Conservation (phyloP, 2,797 vertebrate genomes). For the Aphelocoma californica region DNA sequence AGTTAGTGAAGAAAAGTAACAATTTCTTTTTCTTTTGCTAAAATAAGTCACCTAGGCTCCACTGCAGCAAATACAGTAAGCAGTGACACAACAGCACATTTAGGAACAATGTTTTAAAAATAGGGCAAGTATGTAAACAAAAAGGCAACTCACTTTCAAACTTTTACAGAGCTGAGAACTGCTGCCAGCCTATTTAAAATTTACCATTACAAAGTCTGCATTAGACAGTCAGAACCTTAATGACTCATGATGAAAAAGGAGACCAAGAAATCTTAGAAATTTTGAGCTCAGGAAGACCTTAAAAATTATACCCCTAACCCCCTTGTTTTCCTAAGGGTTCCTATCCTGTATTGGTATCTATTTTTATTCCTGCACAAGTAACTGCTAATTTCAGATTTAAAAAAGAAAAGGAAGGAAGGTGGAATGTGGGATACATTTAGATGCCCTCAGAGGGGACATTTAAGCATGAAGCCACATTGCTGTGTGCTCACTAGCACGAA, state of each 20-base stretch:
- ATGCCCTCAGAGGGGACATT: not conserved
- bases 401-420: not conserved
- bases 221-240: not conserved
- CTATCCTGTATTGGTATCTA: not conserved
- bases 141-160: not conserved
- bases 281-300: not conserved
- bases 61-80: not conserved
- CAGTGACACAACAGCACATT: not conserved
- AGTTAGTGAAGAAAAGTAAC: not conserved
- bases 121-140: not conserved
- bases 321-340: not conserved
- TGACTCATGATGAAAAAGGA: not conserved
- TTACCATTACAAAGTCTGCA: not conserved
- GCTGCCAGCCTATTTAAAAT: not conserved
- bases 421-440: not conserved
- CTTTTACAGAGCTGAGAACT: not conserved
- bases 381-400: not conserved
- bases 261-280: not conserved
- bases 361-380: not conserved
- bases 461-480: not conserved
- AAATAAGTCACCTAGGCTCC: not conserved
- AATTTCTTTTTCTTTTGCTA: not conserved
- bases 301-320: not conserved
- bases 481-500: not conserved
- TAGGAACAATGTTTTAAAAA: slow-evolving; percentile 31